Percentiles rank a stretch among this genome's conserved stretches.
Conservation (phyloP, 2,113 vertebrate genomes). For the Thryonomys swinderianus region DNA sequence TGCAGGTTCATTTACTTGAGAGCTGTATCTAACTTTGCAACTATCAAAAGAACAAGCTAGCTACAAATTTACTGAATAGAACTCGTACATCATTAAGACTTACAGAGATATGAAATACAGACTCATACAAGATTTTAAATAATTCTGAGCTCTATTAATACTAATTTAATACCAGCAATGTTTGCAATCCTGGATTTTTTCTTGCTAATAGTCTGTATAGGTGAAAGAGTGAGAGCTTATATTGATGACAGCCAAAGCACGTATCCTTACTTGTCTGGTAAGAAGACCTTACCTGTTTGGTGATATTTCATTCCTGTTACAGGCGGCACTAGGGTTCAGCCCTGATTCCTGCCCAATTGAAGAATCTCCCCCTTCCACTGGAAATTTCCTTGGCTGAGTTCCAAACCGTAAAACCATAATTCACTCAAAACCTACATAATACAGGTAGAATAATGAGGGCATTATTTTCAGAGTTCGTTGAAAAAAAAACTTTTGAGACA, state of each 20-base stretch:
- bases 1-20: background rate
- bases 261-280: background rate
- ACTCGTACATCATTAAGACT: background rate
- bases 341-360: slow-evolving; percentile 66
- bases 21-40: background rate
- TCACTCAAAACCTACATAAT: slow-evolving; percentile 72
- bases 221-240: background rate
- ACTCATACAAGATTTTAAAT: background rate
- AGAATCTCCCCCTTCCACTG: slow-evolving; percentile 81
- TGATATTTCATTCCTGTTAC: slow-evolving; percentile 74
- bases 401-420: slow-evolving; percentile 80
- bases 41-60: background rate
- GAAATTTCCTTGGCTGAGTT: slow-evolving; percentile 76
- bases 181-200: background rate
- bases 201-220: background rate
- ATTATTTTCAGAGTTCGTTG: background rate
- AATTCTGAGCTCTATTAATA: background rate
- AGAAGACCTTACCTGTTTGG: slow-evolving; percentile 67
- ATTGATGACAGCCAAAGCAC: background rate
- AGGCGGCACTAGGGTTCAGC: slow-evolving; percentile 68
- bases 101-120: background rate
- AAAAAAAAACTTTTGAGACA: no score
- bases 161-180: background rate
- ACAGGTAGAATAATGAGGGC: slow-evolving; percentile 3
- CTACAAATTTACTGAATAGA: background rate